Conservation (phyloP, 2,888 invertebrate species). For the Villa cingulata region DNA sequence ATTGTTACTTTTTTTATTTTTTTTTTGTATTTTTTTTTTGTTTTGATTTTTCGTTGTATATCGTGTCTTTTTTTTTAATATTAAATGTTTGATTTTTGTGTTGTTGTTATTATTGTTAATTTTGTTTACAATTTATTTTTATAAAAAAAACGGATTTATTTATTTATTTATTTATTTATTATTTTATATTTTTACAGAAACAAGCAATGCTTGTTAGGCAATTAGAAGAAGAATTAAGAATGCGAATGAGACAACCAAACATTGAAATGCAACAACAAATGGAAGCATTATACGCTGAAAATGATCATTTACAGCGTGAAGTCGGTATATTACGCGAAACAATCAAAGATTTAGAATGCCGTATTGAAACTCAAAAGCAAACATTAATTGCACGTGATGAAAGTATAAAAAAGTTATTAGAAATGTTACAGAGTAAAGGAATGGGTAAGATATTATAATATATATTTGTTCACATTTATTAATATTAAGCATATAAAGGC, state of each 20-base stretch:
- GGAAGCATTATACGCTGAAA: conserved; percentile 82
- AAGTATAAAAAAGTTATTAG: conserved; percentile 94
- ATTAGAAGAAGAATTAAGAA: conserved; percentile 78
- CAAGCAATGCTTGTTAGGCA: conserved; percentile 90
- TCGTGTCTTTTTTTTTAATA: too few species aligned
- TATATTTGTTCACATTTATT: too few species aligned
- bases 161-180: too few species aligned
- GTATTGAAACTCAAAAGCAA: conserved; percentile 96
- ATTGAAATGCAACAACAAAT: conserved; percentile 86
- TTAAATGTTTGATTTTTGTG: too few species aligned
- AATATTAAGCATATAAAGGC: too few species aligned
- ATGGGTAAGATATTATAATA: conserved; percentile 56
- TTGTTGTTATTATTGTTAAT: too few species aligned
- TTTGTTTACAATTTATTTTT: too few species aligned
- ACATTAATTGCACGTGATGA: conserved; percentile 93
- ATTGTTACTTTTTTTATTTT: too few species aligned
- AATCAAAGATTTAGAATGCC: conserved; percentile 90
- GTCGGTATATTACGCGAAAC: conserved; percentile 86
- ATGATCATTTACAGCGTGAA: conserved; percentile 86
- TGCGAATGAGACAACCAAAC: conserved; percentile 79
- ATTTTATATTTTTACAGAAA: conserved; percentile 46
- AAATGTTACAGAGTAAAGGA: conserved; percentile 96
- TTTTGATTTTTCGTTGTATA: too few species aligned
- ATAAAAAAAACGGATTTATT: too few species aligned
- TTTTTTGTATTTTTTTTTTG: too few species aligned